Base-by-base conservation (phyloP, 2,888 invertebrate genomes). In the Rotaria socialis region DNA sequence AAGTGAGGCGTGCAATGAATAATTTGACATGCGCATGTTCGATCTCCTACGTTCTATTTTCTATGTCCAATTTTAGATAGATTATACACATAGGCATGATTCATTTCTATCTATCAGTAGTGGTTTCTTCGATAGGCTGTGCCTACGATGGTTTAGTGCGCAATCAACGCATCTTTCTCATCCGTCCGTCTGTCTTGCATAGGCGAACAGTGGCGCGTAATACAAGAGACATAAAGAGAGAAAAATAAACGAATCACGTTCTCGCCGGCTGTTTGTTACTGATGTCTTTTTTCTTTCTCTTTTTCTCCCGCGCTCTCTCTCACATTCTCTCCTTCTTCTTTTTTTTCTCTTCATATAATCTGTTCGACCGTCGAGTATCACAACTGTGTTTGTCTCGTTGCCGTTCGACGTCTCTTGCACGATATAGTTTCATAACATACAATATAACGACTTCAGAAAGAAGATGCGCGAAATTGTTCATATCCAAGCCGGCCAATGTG, bases 401-500 rank as follows among this genome's bases (percentile, higher is more conserved):
- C 67, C 35, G 67, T 35, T 67, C 67, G 67, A 3, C 67, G 67
- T 67, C 67, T 67, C 35, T 67, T 16, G 41, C 67, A 67, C 67
- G 8, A 35, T 67, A 35, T 67, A 35, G 27, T 35, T 67, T 67
- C 16, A 67, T 41, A 27, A 3, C 4, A 67, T 67, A 67, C 16
- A 35, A 27, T 16, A 41, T 6, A 35, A 67, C 35, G 0, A 16
- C 35, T 35, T 35, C 35, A 35, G 35, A 16, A 14, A 2, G 35
- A 67, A 35, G 35, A 87, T 87, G 87, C 84, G 87, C 74, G 87
- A 87, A 87, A 87, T 87, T 8, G 87, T 87, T 55, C 87, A 87
- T 50, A 74, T 87, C 10, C 87, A 87, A 85, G 86, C 87, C 41
- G 87, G 87, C 35, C 87, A 87, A 85, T 87, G 87, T 80, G 87